These are phyloP conservation scores for Leptinotarsa texana DNA, from an alignment of 1,140 invertebrate genomes.

Conservation along the genomic window DNA sequence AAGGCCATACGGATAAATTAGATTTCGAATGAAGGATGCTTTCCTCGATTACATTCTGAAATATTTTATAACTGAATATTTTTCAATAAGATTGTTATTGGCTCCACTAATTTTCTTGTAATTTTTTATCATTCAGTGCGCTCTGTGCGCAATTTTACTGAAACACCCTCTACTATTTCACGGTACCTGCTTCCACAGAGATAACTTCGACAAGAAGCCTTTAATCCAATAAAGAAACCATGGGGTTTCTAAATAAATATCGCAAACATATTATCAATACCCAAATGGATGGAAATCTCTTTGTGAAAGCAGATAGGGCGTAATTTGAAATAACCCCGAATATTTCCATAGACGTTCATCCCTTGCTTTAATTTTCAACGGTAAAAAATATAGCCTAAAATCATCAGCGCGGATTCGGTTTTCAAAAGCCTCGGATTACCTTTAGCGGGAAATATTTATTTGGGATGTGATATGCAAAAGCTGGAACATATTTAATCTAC, in stretches of 20 bases:
- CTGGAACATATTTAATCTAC: background rate
- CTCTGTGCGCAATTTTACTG: too few species aligned
- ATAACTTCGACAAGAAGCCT: background rate
- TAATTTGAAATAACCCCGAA: background rate
- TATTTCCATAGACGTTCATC: background rate
- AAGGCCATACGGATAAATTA: too few species aligned
- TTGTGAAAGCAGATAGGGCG: background rate
- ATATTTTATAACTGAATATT: too few species aligned
- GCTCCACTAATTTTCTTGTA: too few species aligned
- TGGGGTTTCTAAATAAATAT: background rate
- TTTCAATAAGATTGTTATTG: too few species aligned
- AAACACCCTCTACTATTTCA: too few species aligned
- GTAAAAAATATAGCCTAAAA: background rate
- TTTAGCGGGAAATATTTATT: background rate
- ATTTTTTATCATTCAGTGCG: too few species aligned
- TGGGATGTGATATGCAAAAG: background rate
- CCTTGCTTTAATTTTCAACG: background rate
- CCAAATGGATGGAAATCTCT: background rate
- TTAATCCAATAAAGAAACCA: background rate
- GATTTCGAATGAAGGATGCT: too few species aligned
- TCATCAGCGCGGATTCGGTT: background rate
- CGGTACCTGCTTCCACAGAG: background rate
- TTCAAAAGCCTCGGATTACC: background rate
- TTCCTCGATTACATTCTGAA: too few species aligned
- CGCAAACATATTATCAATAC: too few species aligned